Percentiles rank a stretch among this genome's conserved stretches.
Conservation (phyloP, 2,888 invertebrate species). For the Lutraria lutraria region DNA sequence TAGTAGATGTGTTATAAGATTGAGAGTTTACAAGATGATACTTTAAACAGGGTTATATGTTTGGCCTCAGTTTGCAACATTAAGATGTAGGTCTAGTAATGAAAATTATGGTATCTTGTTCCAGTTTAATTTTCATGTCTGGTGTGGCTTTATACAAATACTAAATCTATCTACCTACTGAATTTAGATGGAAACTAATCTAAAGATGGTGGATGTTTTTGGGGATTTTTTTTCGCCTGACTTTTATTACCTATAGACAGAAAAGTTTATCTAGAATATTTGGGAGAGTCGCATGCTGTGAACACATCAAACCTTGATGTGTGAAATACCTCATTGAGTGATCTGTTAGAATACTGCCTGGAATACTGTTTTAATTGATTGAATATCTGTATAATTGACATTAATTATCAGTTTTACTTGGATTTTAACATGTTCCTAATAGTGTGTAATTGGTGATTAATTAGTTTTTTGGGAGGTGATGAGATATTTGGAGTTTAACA, state of each 20-base stretch:
- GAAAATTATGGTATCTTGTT: slow-evolving; percentile 19
- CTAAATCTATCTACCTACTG: neutral
- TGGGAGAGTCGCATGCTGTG: slow-evolving; percentile 11
- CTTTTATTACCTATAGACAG: neutral
- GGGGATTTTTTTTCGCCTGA: neutral
- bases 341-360: neutral
- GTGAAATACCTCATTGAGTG: slow-evolving; percentile 24
- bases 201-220: neutral
- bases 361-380: neutral
- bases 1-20: too few relatives aligned
- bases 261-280: neutral
- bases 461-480: neutral
- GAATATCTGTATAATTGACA: too few relatives aligned
- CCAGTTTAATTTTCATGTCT: slow-evolving; percentile 6
- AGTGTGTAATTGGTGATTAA: neutral
- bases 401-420: neutral
- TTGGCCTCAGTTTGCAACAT: neutral
- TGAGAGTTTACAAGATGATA: too few relatives aligned
- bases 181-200: neutral
- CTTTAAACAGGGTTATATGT: neutral
- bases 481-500: neutral
- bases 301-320: slow-evolving; percentile 15
- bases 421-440: neutral
- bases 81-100: neutral
- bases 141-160: neutral